phyloP scores from a whole-genome alignment of 2,888 invertebrate species.

The Muschampia plurimacula region DNA sequence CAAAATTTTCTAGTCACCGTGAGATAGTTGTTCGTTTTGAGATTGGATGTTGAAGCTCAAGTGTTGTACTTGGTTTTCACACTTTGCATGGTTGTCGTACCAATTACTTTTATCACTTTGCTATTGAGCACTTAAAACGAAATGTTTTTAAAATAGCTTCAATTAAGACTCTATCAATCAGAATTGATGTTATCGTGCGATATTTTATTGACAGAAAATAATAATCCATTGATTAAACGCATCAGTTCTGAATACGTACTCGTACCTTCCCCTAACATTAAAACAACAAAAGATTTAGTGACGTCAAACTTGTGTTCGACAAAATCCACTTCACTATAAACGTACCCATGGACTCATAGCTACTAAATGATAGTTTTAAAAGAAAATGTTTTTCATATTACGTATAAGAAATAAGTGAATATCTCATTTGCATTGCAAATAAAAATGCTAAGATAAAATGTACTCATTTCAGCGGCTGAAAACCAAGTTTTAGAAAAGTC shows the following conservation, averaged over 20 bases:
- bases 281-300: slow-evolving; percentile 2
- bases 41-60: too few relatives aligned
- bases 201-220: slow-evolving; percentile 1
- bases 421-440: slow-evolving; percentile 11
- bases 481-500: slow-evolving; percentile 68
- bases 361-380: slow-evolving; percentile 25
- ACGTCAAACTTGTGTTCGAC: background rate
- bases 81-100: too few relatives aligned
- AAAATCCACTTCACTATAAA: slow-evolving; percentile 3
- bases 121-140: too few relatives aligned
- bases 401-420: slow-evolving; percentile 9
- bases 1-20: too few relatives aligned
- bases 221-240: background rate
- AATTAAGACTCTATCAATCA: too few relatives aligned
- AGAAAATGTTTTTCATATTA: slow-evolving; percentile 10
- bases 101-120: too few relatives aligned
- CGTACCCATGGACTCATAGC: background rate
- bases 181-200: background rate
- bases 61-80: too few relatives aligned
- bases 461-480: slow-evolving; percentile 54
- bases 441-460: slow-evolving; percentile 33
- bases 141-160: too few relatives aligned
- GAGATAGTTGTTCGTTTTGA: too few relatives aligned
- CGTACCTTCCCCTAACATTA: background rate
- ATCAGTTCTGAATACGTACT: too few relatives aligned